These are phyloP conservation scores for Agrochola circellaris DNA, from an alignment of 2,888 invertebrate species.

Conservation along the genomic window DNA sequence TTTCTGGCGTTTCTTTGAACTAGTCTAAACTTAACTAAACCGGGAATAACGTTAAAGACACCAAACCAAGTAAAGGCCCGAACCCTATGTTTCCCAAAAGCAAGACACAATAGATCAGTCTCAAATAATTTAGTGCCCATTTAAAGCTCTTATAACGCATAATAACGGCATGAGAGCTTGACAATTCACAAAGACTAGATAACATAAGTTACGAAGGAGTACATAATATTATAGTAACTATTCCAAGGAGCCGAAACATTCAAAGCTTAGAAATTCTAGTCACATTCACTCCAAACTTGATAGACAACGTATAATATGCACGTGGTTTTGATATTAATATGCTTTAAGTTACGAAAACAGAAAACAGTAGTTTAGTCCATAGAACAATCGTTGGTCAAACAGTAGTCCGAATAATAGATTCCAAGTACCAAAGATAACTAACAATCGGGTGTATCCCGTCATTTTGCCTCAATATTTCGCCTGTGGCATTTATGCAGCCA, in stretches of 20 bases:
- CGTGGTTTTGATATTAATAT: conserved; percentile 44
- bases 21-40: not conserved
- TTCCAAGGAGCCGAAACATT: conserved; percentile 35
- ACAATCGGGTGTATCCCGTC: not conserved
- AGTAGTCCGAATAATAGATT: not conserved
- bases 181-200: conserved; percentile 11
- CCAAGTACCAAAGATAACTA: not conserved
- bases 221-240: conserved; percentile 23
- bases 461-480: conserved; percentile 18
- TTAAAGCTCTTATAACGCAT: not conserved
- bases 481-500: conserved; percentile 10
- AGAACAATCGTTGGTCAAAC: conserved; percentile 9
- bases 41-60: not conserved
- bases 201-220: conserved; percentile 21
- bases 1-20: not conserved
- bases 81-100: not conserved
- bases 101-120: not conserved
- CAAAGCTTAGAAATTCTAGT: conserved; percentile 36
- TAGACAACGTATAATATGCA: conserved; percentile 33
- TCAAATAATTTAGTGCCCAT: not conserved
- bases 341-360: conserved; percentile 14
- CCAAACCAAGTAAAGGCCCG: not conserved
- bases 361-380: not conserved
- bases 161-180: not conserved
- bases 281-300: conserved; percentile 45